phyloP scores from a whole-genome alignment of 2,797 vertebrate genomes.

The Malacoctenus gilli region DNA sequence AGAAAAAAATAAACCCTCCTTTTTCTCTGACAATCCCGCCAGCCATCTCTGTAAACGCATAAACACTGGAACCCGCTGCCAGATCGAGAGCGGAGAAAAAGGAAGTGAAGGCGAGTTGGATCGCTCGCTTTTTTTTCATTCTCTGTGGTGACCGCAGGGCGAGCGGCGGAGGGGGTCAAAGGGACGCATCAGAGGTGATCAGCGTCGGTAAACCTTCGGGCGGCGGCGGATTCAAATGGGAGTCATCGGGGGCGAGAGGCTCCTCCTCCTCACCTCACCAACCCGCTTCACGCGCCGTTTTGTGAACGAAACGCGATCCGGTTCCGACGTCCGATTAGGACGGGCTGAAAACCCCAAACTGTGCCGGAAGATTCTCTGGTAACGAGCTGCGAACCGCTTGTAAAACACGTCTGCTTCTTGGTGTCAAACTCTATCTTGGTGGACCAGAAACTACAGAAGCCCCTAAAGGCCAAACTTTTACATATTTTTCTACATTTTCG shows the following conservation, averaged over 20 bases:
- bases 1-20: slow-evolving; percentile 88
- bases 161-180: slow-evolving; percentile 52
- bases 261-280: no score
- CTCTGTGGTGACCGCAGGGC: slow-evolving; percentile 55
- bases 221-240: slow-evolving; percentile 4
- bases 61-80: slow-evolving; percentile 87
- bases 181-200: slow-evolving; percentile 41
- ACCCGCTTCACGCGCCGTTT: no score
- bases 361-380: neutral
- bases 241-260: no score
- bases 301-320: no score
- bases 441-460: no score
- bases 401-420: no score
- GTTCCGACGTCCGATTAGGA: no score
- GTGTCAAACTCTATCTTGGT: no score
- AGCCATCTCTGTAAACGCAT: slow-evolving; percentile 90
- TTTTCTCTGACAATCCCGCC: slow-evolving; percentile 86
- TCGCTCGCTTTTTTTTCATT: slow-evolving; percentile 63
- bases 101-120: slow-evolving; percentile 60
- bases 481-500: no score
- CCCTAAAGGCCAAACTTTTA: no score
- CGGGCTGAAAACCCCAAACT: no score
- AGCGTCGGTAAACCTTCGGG: slow-evolving; percentile 36
- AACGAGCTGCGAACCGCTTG: neutral
- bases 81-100: slow-evolving; percentile 72